Percentiles rank a stretch among this genome's conserved stretches.
phyloP scores from a whole-genome alignment of 1,140 invertebrate genomes.

The Pristionchus pacificus region DNA sequence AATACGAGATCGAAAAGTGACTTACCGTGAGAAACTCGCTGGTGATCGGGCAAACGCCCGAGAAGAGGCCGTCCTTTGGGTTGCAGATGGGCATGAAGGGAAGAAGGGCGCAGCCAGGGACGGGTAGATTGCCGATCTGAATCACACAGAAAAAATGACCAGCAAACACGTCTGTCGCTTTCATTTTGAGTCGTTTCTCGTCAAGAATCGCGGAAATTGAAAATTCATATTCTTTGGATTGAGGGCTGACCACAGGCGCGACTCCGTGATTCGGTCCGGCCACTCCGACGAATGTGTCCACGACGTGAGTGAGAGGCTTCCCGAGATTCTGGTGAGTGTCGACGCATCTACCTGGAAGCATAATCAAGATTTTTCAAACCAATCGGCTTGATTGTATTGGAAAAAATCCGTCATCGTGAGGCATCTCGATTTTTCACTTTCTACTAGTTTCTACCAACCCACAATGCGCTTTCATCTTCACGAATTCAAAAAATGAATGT shows the following conservation, averaged over 20 bases:
- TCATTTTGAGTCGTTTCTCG: no score
- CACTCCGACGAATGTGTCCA: conserved; percentile 54
- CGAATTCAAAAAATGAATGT: conserved; percentile 16
- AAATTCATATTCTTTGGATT: no score
- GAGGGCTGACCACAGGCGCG: conserved; percentile 46
- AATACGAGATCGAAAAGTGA: no score
- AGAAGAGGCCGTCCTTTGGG: conserved; percentile 49
- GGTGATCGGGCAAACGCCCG: conserved; percentile 50
- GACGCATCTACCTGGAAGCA: conserved; percentile 47
- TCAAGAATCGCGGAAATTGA: no score
- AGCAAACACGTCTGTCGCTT: not conserved
- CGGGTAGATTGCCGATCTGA: conserved; percentile 39
- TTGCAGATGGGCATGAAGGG: conserved; percentile 50
- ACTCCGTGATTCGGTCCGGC: conserved; percentile 56
- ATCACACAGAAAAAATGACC: not conserved
- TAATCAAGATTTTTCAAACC: not conserved
- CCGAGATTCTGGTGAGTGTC: conserved; percentile 55
- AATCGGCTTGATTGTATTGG: conserved; percentile 5
- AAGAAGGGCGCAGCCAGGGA: conserved; percentile 53
- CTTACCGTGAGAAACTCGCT: conserved; percentile 45
- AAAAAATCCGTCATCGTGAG: not conserved
- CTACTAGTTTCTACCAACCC: not conserved
- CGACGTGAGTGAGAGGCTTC: conserved; percentile 39
- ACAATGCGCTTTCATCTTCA: conserved; percentile 9
- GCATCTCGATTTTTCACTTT: not conserved